These are phyloP conservation scores for Todus mexicanus DNA, from an alignment of 2,797 vertebrate species.

Conservation along the genomic window DNA sequence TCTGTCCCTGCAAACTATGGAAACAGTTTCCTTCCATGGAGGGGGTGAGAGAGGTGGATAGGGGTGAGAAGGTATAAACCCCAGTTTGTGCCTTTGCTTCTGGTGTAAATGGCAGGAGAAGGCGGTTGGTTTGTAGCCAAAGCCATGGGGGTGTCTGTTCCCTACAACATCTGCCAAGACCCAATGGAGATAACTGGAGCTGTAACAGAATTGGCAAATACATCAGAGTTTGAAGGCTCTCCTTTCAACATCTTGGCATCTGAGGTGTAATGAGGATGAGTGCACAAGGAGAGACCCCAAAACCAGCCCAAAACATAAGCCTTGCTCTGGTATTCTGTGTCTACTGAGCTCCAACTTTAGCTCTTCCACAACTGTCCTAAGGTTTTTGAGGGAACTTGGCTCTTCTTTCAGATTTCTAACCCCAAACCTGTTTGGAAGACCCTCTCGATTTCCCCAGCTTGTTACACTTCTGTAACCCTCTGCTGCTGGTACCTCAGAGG, in stretches of 20 bases:
- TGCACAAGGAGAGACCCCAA: neutral
- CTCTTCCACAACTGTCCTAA: neutral
- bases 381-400: neutral
- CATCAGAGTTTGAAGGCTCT: neutral
- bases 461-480: neutral
- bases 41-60: neutral
- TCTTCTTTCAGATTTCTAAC: neutral
- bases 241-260: neutral
- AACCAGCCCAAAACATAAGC: neutral
- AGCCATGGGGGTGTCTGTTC: neutral
- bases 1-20: neutral
- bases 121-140: neutral
- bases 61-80: neutral
- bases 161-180: neutral
- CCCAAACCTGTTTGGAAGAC: neutral
- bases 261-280: neutral
- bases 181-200: neutral
- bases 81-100: neutral
- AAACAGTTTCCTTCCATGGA: neutral
- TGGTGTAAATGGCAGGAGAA: neutral
- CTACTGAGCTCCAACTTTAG: neutral
- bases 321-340: accelerated
- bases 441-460: neutral
- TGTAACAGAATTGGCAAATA: neutral
- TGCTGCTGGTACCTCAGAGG: neutral